Evolutionary conservation across 2,888 invertebrate species (phyloP).

Genomic region (Syritta pipiens): DNA sequence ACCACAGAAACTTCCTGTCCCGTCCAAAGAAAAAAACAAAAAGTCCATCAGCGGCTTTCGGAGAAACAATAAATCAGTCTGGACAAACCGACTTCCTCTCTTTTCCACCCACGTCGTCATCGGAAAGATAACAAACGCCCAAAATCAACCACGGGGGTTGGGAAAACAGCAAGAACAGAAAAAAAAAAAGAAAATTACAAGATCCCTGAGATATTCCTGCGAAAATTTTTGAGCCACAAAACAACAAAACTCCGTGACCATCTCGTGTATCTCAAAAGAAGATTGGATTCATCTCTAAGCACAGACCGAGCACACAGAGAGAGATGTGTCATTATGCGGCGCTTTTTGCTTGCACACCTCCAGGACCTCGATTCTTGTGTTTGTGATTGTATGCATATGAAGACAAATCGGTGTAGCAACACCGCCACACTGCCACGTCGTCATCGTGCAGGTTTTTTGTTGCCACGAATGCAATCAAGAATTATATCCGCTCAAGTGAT

Average conservation of each 20-base stretch:
- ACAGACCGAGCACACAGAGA: too few relatives aligned
- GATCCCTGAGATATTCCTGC: slow-evolving; percentile 37
- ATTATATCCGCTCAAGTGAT: slow-evolving; percentile 69
- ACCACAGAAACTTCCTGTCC: slow-evolving; percentile 39
- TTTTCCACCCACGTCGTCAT: slow-evolving; percentile 1
- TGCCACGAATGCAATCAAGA: slow-evolving; percentile 68
- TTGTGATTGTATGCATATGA: slow-evolving; percentile 47
- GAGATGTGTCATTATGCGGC: slow-evolving; percentile 67
- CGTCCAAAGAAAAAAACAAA: slow-evolving; percentile 15
- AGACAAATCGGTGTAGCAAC: slow-evolving; percentile 52
- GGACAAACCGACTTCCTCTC: slow-evolving; percentile 39
- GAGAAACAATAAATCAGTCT: slow-evolving; percentile 68
- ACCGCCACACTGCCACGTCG: slow-evolving; percentile 6
- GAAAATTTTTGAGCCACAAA: slow-evolving; percentile 64
- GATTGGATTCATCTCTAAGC: slow-evolving; percentile 18
- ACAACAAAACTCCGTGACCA: slow-evolving; percentile 40
- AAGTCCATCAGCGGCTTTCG: slow-evolving; percentile 56
- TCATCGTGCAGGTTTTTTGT: slow-evolving; percentile 35
- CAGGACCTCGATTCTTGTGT: neutral
- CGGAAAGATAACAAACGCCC: slow-evolving; percentile 34
- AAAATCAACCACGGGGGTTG: neutral
- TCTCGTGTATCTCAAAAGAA: slow-evolving; percentile 23
- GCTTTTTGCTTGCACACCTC: slow-evolving; percentile 63
- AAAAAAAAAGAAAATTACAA: slow-evolving; percentile 36
- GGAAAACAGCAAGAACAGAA: slow-evolving; percentile 23